Conservation (phyloP, 2,888 invertebrate species). For the Eulithis testata region DNA sequence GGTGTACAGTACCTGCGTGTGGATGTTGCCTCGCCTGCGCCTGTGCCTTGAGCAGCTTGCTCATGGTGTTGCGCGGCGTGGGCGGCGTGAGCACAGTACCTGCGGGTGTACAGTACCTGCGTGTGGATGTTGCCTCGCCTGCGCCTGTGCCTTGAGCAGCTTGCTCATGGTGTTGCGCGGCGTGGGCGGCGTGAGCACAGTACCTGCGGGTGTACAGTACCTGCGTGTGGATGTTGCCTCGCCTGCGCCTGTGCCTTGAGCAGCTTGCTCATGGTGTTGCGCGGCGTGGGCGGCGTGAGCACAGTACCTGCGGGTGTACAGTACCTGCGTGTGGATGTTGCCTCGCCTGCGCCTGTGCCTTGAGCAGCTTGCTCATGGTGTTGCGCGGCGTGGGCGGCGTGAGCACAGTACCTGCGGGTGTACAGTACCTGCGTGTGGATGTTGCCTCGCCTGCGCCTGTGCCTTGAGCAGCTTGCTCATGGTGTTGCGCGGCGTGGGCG, state of each 20-base stretch:
- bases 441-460: slow-evolving; percentile 62
- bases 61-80: slow-evolving; percentile 81
- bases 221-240: slow-evolving; percentile 28
- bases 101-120: slow-evolving; percentile 6
- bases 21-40: slow-evolving; percentile 53
- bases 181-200: slow-evolving; percentile 75
- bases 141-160: slow-evolving; percentile 77
- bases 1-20: slow-evolving; percentile 13
- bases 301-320: too few species aligned
- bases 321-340: slow-evolving; percentile 26
- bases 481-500: slow-evolving; percentile 78
- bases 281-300: slow-evolving; percentile 76
- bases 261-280: slow-evolving; percentile 82
- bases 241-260: slow-evolving; percentile 76
- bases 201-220: not conserved
- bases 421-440: slow-evolving; percentile 21
- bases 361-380: slow-evolving; percentile 82
- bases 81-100: too few species aligned
- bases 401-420: too few species aligned
- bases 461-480: slow-evolving; percentile 82
- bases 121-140: slow-evolving; percentile 43
- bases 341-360: slow-evolving; percentile 69
- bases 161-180: slow-evolving; percentile 82
- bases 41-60: slow-evolving; percentile 80
- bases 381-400: slow-evolving; percentile 78